These are phyloP conservation scores for Clarias magur DNA, from an alignment of 2,113 vertebrate species.

Conservation along the genomic window DNA sequence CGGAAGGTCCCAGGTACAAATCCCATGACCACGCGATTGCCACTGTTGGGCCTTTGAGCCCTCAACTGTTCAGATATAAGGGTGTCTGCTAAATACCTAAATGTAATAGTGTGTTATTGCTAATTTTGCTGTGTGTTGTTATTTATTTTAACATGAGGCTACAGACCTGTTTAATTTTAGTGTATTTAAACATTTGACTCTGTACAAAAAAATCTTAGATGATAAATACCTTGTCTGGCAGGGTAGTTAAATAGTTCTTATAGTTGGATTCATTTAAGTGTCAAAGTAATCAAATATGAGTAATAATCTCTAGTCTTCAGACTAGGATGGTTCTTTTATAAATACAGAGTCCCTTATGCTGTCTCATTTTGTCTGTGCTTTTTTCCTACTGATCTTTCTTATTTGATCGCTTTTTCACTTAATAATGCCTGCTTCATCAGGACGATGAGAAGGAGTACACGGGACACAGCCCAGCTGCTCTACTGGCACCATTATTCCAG, in stretches of 20 bases:
- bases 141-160: too few relatives aligned
- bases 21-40: too few relatives aligned
- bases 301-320: neutral
- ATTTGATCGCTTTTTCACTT: too few relatives aligned
- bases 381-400: neutral
- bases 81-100: too few relatives aligned
- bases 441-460: conserved; percentile 85
- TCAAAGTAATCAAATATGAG: neutral
- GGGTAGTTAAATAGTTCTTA: neutral
- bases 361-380: neutral
- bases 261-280: neutral
- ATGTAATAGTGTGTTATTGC: neutral
- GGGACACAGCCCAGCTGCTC: conserved; percentile 80
- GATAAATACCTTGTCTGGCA: neutral
- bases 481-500: conserved; percentile 93
- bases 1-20: too few relatives aligned
- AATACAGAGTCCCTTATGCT: neutral
- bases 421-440: conserved; percentile 64
- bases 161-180: neutral
- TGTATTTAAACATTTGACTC: neutral
- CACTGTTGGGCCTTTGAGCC: too few relatives aligned
- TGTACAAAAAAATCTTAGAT: neutral
- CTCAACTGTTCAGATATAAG: too few relatives aligned
- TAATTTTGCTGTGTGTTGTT: neutral
- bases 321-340: neutral